Evolutionary conservation across 2,888 invertebrate species (phyloP), one percentile per base, ranked within the genome.

Genomic region (Pomacea canaliculata): DNA sequence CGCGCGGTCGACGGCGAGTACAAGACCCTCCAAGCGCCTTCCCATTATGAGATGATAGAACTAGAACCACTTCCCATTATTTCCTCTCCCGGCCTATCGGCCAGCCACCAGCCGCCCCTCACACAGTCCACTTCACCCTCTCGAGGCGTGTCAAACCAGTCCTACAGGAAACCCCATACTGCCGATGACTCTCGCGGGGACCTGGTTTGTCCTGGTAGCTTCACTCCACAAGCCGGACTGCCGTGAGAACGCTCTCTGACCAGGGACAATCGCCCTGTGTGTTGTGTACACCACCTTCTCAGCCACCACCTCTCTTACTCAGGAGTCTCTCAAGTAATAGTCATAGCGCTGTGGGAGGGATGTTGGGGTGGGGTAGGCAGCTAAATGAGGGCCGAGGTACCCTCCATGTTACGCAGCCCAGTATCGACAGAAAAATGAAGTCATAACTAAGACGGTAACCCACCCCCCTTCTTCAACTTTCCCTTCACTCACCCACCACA

Each of bases 31-130:
- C 18, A 68, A 46, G 10, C 48, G 68, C 37, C 67, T 13, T 27
- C 60, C 48, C 62, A 74, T 74, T 74, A 69, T 62, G 69, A 74
- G 48, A 62, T 49, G 62, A 18, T 23, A 19, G 63, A 48, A 62
- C 74, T 60, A 46, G 56, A 27, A 74, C 60, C 68, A 69, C 69
- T 74, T 74, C 74, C 74, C 68, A 74, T 74, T 67, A 69, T 48
- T 67, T 67, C 63, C 74, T 74, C n/a, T 49, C 12, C 48, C 7
- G 48, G 18, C 18, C 74, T 69, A 74, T 68, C 74, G 16, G 49
- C 60, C 46, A 56, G 48, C 12, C 49, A 27, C 49, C 69, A 69
- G 65, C 65, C 63, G 65, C 71, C 9, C 72, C 13, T 37, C 12
- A 8, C 5, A 63, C 1, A 27, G 27, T 60, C n/a, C n/a, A 46